phyloP scores from a whole-genome alignment of 2,797 vertebrate genomes.

The Dryobates pubescens region DNA sequence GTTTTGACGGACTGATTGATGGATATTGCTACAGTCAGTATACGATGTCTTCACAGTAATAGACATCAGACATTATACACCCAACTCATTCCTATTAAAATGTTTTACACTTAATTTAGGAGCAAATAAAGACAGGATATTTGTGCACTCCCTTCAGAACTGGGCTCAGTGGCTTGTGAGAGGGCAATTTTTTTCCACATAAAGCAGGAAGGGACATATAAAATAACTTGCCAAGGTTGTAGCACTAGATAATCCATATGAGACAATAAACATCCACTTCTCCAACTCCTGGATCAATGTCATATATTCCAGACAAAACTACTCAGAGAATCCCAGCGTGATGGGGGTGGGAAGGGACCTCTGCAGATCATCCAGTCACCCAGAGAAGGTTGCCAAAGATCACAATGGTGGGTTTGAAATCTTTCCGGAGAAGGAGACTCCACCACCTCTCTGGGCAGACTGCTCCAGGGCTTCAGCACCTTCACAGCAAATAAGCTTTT shows the following conservation, averaged over 20 bases:
- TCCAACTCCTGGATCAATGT: background rate
- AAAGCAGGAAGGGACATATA: background rate
- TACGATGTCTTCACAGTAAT: slow-evolving; percentile 6
- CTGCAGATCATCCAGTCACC: no score
- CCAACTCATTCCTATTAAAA: slow-evolving; percentile 27
- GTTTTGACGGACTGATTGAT: slow-evolving; percentile 42
- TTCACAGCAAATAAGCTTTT: no score
- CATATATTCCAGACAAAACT: background rate
- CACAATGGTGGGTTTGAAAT: no score
- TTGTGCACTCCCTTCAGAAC: background rate
- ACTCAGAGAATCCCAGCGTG: background rate
- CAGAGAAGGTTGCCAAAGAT: no score
- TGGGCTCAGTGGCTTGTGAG: background rate
- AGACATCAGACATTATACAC: background rate
- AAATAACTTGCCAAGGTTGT: background rate
- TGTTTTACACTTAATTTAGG: slow-evolving; percentile 2
- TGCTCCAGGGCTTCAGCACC: no score
- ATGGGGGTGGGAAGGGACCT: no score
- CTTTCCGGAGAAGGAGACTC: no score
- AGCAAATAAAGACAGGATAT: background rate
- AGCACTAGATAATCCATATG: background rate
- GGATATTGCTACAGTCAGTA: slow-evolving; percentile 21
- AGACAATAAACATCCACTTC: background rate
- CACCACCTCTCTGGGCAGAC: no score
- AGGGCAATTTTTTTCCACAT: background rate